Evolutionary conservation across 2,888 invertebrate species (phyloP).

Genomic region (Carterocephalus palaemon): DNA sequence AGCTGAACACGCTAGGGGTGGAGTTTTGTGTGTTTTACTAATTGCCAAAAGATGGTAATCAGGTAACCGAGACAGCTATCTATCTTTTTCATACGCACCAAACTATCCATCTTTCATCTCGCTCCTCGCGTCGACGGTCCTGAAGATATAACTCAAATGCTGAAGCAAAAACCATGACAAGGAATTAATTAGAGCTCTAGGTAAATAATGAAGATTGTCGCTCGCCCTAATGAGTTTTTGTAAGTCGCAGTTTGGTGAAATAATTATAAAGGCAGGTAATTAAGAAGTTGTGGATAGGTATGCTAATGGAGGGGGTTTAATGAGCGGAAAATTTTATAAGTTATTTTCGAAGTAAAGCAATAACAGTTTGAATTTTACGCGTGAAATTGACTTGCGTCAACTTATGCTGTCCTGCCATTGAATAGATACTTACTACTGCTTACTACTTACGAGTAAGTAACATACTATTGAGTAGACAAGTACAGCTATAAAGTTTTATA

Average conservation of each 20-base stretch:
- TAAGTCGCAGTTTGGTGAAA: constrained; percentile 50
- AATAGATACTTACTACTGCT: no score
- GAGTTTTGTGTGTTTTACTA: constrained; percentile 82
- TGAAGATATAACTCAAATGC: constrained; percentile 72
- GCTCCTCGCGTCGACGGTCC: constrained; percentile 42
- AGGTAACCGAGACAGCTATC: constrained; percentile 59
- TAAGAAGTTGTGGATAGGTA: constrained; percentile 60
- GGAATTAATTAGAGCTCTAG: constrained; percentile 78
- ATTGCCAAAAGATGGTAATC: constrained; percentile 81
- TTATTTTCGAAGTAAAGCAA: constrained; percentile 22
- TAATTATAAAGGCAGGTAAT: constrained; percentile 71
- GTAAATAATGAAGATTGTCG: constrained; percentile 79
- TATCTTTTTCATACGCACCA: constrained; percentile 41
- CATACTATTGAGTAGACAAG: no score
- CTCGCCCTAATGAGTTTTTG: constrained; percentile 73
- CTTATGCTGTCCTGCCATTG: no score
- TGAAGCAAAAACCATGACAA: constrained; percentile 79
- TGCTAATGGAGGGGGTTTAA: constrained; percentile 54
- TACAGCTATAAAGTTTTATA: no score
- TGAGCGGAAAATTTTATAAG: constrained; percentile 41
- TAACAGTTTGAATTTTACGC: constrained; percentile 19
- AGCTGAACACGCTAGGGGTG: constrained; percentile 76
- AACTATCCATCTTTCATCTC: constrained; percentile 40
- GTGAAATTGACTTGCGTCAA: no score
- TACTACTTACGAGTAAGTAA: no score